phyloP scores from a whole-genome alignment of 2,113 vertebrate species.

The Nothocercus nigrocapillus region DNA sequence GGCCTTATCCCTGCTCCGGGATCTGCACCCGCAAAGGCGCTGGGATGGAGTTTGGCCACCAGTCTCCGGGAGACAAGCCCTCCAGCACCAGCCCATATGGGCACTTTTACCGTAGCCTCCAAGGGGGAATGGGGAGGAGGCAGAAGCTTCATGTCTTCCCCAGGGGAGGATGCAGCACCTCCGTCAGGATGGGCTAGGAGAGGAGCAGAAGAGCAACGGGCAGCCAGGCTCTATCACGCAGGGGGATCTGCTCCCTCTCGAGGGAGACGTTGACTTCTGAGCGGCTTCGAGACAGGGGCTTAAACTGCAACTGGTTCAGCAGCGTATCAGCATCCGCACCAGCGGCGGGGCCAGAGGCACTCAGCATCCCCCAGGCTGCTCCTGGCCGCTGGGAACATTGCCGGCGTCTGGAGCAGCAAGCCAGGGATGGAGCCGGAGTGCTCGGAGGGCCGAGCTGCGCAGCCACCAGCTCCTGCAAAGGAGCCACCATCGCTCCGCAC shows the following conservation, averaged over 20 bases:
- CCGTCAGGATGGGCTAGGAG: not conserved
- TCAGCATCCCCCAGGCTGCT: not conserved
- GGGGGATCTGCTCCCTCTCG: not conserved
- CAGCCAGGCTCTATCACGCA: not conserved
- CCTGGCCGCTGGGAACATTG: not conserved
- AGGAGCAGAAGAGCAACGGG: not conserved
- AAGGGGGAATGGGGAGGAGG: not conserved
- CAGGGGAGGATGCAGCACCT: not conserved
- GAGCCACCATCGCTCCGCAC: fast-evolving
- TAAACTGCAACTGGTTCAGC: not conserved
- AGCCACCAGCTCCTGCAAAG: not conserved
- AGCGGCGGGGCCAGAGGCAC: not conserved
- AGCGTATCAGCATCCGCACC: not conserved
- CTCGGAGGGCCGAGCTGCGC: fast-evolving
- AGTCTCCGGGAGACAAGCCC: not conserved
- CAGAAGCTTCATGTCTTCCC: not conserved
- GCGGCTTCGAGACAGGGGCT: not conserved
- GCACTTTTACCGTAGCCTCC: not conserved
- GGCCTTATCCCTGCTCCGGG: fast-evolving
- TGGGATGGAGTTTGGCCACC: not conserved
- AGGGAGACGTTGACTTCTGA: not conserved
- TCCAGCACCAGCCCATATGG: not conserved
- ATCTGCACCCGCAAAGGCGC: fast-evolving
- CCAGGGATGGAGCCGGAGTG: fast-evolving
- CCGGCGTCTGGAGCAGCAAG: not conserved